A percentile compares a stretch with the other conserved stretches of the same genome.
These are phyloP conservation scores for Piezodorus guildinii DNA, from an alignment of 1,140 invertebrate species.

Conservation along the genomic window DNA sequence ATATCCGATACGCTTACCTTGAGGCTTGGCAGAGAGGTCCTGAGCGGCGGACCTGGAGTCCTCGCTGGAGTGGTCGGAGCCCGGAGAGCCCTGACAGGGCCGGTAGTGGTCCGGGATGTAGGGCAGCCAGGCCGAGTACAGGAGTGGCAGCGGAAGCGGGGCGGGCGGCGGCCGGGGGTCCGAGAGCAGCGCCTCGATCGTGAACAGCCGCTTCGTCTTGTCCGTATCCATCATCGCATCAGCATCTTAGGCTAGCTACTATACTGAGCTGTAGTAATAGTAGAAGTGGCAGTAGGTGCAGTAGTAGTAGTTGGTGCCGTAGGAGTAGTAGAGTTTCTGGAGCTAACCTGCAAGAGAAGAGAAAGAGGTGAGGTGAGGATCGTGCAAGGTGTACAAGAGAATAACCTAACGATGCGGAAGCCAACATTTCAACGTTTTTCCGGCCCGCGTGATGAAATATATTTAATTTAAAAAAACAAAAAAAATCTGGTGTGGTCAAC, in stretches of 20 bases:
- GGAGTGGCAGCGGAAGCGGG: background rate
- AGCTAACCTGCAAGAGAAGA: too few relatives aligned
- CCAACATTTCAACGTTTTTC: too few relatives aligned
- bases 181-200: constrained; percentile 1
- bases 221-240: background rate
- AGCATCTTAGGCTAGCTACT: background rate
- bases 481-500: too few relatives aligned
- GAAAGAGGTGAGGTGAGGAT: too few relatives aligned
- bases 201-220: constrained; percentile 12
- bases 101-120: background rate
- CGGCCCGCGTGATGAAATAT: too few relatives aligned
- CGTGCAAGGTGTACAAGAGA: too few relatives aligned
- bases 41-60: background rate
- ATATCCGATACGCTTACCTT: background rate
- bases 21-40: background rate
- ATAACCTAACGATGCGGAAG: too few relatives aligned
- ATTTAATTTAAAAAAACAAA: too few relatives aligned
- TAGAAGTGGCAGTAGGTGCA: too few relatives aligned
- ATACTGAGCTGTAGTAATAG: too few relatives aligned
- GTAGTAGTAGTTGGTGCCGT: too few relatives aligned
- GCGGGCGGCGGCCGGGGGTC: background rate
- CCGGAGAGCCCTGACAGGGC: background rate
- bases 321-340: too few relatives aligned
- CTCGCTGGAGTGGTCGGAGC: constrained; percentile 1
- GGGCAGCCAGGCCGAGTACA: constrained; percentile 9